A percentile compares a stretch with the other conserved stretches of the same genome.
These are phyloP conservation scores for Cydia amplana DNA, from an alignment of 1,140 invertebrate species.

Conservation along the genomic window DNA sequence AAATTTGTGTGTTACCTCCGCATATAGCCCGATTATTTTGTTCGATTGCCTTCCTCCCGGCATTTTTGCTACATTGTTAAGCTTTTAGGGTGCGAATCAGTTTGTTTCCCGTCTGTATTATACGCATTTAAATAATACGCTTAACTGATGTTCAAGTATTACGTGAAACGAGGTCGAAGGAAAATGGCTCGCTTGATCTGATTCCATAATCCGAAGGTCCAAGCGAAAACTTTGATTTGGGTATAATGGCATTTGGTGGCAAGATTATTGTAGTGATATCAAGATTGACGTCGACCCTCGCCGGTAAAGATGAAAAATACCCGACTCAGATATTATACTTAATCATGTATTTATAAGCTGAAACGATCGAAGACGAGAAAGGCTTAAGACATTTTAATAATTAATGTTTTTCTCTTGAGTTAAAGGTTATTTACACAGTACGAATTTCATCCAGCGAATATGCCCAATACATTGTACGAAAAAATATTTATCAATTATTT, in stretches of 20 bases:
- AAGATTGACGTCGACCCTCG: constrained; percentile 16
- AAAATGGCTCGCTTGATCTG: background rate
- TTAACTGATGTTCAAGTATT: background rate
- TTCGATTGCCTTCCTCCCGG: constrained; percentile 8
- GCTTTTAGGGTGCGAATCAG: constrained; percentile 9
- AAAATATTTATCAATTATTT: too few relatives aligned
- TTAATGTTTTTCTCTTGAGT: background rate
- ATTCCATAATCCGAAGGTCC: constrained; percentile 11
- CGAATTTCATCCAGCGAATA: background rate
- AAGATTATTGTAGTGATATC: constrained; percentile 31
- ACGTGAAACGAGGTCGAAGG: background rate
- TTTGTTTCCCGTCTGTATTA: constrained; percentile 1
- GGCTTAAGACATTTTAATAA: background rate
- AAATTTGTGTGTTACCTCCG: constrained; percentile 19
- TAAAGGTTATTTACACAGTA: background rate
- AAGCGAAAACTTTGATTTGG: constrained; percentile 24
- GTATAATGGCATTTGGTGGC: constrained; percentile 22
- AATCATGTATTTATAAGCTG: constrained; percentile 19
- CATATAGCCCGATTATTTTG: constrained; percentile 13
- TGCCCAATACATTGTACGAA: too few relatives aligned
- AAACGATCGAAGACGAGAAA: background rate
- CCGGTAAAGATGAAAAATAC: constrained; percentile 11
- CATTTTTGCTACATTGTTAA: constrained; percentile 15
- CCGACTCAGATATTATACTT: background rate
- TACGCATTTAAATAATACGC: background rate